Percentiles rank a stretch among this genome's conserved stretches.
Evolutionary conservation across 1,140 invertebrate genomes (phyloP).

Genomic region (Mamestra configurata): DNA sequence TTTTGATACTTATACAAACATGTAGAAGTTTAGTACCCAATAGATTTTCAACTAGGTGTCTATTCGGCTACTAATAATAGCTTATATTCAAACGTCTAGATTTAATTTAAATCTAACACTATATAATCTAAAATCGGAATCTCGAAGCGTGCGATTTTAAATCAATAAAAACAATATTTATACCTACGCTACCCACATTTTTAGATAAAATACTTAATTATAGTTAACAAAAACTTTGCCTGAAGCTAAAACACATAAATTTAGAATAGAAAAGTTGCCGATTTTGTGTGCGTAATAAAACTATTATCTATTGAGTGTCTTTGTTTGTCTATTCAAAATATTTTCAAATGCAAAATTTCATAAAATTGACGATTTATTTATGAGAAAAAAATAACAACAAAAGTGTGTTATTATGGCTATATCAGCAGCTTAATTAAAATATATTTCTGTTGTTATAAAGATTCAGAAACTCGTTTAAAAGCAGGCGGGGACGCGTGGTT

Average conservation of each 20-base stretch:
- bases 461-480: slow-evolving; percentile 1
- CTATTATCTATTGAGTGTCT: background rate
- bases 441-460: background rate
- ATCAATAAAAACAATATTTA: slow-evolving; percentile 49
- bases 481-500: slow-evolving; percentile 3
- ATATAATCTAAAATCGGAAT: slow-evolving; percentile 11
- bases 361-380: background rate
- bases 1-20: too few species aligned
- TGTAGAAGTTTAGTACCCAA: too few species aligned
- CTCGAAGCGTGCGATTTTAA: slow-evolving; percentile 10
- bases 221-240: slow-evolving; percentile 38
- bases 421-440: slow-evolving; percentile 13
- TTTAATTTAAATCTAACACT: slow-evolving; percentile 25
- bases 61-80: too few species aligned
- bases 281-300: slow-evolving; percentile 51
- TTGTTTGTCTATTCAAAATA: slow-evolving; percentile 5
- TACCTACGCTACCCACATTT: slow-evolving; percentile 42
- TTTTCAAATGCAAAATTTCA: background rate
- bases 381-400: background rate
- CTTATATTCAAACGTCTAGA: background rate
- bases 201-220: slow-evolving; percentile 52
- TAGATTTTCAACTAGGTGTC: too few species aligned
- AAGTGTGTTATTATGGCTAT: too few species aligned
- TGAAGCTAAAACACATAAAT: slow-evolving; percentile 57
- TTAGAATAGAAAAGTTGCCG: slow-evolving; percentile 58